Conservation (phyloP, 2,888 invertebrate species). For the Cosmopolites sordidus region DNA sequence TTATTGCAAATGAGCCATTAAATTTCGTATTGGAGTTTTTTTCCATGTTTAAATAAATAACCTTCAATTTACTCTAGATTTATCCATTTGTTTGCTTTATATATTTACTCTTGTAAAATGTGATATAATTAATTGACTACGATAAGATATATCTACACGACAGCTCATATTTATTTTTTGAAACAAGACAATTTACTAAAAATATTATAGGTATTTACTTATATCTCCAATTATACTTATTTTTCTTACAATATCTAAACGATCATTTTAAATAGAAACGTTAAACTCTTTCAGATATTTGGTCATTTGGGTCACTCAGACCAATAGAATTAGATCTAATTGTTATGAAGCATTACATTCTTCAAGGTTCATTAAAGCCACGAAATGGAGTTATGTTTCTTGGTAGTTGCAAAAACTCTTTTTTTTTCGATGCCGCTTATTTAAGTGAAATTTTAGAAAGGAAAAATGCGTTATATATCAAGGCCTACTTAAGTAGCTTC, state of each 20-base stretch:
- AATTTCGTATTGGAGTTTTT: background rate
- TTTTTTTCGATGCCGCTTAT: background rate
- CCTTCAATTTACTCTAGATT: background rate
- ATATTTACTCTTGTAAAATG: constrained; percentile 3
- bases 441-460: background rate
- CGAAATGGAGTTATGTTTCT: background rate
- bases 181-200: no score
- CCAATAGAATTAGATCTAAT: background rate
- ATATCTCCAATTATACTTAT: no score
- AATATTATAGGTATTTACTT: no score
- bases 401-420: background rate
- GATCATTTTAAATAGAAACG: no score
- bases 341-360: background rate
- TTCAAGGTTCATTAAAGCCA: constrained; percentile 1
- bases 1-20: background rate
- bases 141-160: constrained; percentile 8
- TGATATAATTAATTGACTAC: constrained; percentile 3
- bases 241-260: no score
- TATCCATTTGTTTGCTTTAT: constrained; percentile 6
- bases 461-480: background rate
- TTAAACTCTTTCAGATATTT: background rate
- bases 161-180: no score
- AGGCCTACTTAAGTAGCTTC: no score
- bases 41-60: background rate
- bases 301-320: background rate